These are phyloP conservation scores for Sebastes diaconus DNA, from an alignment of 2,797 vertebrate species.

Conservation along the genomic window DNA sequence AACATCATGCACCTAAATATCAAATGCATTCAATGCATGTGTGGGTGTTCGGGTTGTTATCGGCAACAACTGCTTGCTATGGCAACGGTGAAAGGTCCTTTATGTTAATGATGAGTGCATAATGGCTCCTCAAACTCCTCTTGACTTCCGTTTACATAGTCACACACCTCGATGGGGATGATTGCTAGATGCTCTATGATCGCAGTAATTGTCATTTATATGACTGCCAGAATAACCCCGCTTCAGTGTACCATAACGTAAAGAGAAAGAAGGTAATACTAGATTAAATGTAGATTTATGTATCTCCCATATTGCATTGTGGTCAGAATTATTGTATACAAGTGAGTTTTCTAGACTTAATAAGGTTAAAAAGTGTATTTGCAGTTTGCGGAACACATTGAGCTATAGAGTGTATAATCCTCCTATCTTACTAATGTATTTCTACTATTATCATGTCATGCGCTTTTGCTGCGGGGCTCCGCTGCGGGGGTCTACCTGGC, in stretches of 20 bases:
- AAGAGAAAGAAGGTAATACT: not conserved
- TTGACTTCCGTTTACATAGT: constrained; percentile 30
- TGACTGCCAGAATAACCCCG: not conserved
- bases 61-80: constrained; percentile 24
- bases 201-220: constrained; percentile 13
- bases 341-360: not conserved
- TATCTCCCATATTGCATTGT: not conserved
- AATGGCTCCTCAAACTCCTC: constrained; percentile 43
- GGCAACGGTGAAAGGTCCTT: constrained; percentile 36
- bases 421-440: not conserved
- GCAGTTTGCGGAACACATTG: not conserved
- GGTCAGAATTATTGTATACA: not conserved
- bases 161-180: constrained; percentile 8
- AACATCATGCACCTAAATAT: not conserved
- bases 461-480: too few relatives aligned
- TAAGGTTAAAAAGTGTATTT: not conserved
- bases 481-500: too few relatives aligned
- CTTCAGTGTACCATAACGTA: not conserved
- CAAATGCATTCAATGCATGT: not conserved
- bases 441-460: constrained; percentile 17
- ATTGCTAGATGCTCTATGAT: constrained; percentile 33
- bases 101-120: constrained; percentile 40
- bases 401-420: not conserved
- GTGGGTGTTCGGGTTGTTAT: constrained; percentile 15
- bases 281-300: not conserved